Evolutionary conservation across 2,797 vertebrate species (phyloP), one percentile per base, ranked within the genome.

Genomic region (Sebastes itinus): DNA sequence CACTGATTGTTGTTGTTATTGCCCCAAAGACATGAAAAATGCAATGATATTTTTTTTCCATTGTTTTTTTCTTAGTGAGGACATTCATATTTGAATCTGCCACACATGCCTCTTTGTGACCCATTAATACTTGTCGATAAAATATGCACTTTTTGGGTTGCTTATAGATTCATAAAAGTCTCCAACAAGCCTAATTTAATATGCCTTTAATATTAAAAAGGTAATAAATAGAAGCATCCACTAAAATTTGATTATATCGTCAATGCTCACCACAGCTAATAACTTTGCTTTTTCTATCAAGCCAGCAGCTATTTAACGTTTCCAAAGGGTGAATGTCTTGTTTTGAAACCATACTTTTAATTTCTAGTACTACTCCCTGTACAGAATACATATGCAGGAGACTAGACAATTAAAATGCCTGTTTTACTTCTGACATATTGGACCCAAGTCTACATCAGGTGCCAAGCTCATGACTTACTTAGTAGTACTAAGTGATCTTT

Each of bases 171-270:
- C 28, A 42, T 71, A 32, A 68, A 73, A 55, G 22, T 54, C 16
- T 58, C 23, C 25, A 73, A 76, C 13, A 23, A 27, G n/a, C n/a
- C 16, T 65, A 33, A 84, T 75, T 55, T 61, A 52, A 75, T 78
- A 63, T 56, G 38, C 6, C 7, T 65, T 66, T 82, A 28, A 71
- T 73, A 76, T 75, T 5, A 69, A 68, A 77, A 70, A 73, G 22
- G 27, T 62, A 49, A 80, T 78, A 63, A 82, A 75, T 60, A 14
- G 42, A 46, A 22, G 42, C 49, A 60, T 61, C 56, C 10, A 32
- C 12, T 74, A 11, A 75, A 77, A 79, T 58, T 7, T 12, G 63
- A 83, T 85, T 30, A 80, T 58, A 28, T 61, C 52, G 28, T 58
- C 65, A 60, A 6, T 22, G 66, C 27, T 22, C 12, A 20, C 27